Evolutionary conservation across 2,113 vertebrate species (phyloP), one percentile per base, ranked within the genome.

Genomic region (Odocoileus hemionus): DNA sequence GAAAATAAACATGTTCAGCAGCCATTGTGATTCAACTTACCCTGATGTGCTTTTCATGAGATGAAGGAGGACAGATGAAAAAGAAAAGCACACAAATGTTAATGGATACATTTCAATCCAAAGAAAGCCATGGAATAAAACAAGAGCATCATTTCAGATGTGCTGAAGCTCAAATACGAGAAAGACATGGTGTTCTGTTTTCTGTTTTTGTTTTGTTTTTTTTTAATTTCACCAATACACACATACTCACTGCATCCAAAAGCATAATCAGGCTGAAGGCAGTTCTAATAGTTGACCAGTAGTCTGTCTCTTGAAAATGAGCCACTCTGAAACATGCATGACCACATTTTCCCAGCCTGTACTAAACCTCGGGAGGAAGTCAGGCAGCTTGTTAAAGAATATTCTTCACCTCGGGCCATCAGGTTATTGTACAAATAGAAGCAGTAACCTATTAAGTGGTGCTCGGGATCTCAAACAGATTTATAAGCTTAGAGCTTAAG

Each of bases 21-120:
- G 98, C 99, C 99, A 99, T 98, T 99, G 97, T 98, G 95, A 98
- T 97, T 99, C 98, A 99, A 99, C 99, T 99, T 99, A 99, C 99
- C 99, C 99, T 95, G 98, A 97, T 98, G 98, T 99, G 99, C 99
- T 99, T 99, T 99, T 99, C 99, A 99, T 99, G 99, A 99, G 99
- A 99, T 99, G 99, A 96, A 99, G 99, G 99, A 98, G 99, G 99
- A 99, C 97, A 98, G 98, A 99, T 99, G 99, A 98, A 99, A 99
- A 99, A 99, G 98, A 99, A 99, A 99, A 99, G 99, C 99, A 99
- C 99, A 99, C 98, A 99, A 98, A 99, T 99, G 99, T 99, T 99
- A 99, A 99, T 99, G 99, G 99, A 98, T 98, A 99, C 98, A 99
- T 97, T 98, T 61, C 95, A 98, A 95, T 98, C 79, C 95, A 98